A percentile compares a stretch with the other conserved stretches of the same genome.
These are phyloP conservation scores for Pteropus rufus DNA, from an alignment of 2,797 vertebrate species.

Conservation along the genomic window DNA sequence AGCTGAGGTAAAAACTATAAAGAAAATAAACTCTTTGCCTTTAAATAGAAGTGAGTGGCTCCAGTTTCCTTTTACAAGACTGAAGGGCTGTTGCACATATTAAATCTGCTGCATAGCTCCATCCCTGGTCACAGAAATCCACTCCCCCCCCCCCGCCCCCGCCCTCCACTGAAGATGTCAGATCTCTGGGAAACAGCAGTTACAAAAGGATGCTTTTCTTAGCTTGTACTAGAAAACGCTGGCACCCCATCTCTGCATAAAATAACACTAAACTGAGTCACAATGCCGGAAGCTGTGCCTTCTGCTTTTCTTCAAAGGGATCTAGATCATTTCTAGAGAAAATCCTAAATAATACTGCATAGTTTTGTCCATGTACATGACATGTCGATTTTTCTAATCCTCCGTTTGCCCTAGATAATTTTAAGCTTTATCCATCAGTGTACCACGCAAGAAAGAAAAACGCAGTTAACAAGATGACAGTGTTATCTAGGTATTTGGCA, in stretches of 20 bases:
- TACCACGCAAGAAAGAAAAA: conserved; percentile 61
- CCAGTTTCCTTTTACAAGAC: conserved; percentile 29
- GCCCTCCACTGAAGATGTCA: neutral
- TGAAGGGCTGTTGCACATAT: conserved; percentile 41
- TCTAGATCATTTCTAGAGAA: neutral
- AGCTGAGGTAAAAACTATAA: neutral
- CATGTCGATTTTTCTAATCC: conserved; percentile 37
- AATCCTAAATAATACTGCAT: neutral
- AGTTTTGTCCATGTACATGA: neutral
- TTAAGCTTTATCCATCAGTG: conserved; percentile 59
- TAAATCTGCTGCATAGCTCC: conserved; percentile 33
- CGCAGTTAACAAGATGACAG: conserved; percentile 72
- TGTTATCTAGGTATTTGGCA: conserved; percentile 78
- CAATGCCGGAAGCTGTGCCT: neutral
- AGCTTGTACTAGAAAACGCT: conserved; percentile 31
- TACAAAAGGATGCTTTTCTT: neutral
- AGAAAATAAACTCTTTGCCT: neutral
- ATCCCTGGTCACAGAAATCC: neutral
- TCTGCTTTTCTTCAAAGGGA: neutral
- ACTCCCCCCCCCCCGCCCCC: neutral
- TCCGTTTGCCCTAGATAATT: conserved; percentile 68
- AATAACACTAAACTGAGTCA: conserved; percentile 20
- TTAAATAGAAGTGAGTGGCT: neutral
- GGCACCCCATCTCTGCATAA: neutral
- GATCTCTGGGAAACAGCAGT: neutral